Base-by-base conservation (phyloP, 1,140 invertebrate species). In the Neodiprion pinetum region DNA sequence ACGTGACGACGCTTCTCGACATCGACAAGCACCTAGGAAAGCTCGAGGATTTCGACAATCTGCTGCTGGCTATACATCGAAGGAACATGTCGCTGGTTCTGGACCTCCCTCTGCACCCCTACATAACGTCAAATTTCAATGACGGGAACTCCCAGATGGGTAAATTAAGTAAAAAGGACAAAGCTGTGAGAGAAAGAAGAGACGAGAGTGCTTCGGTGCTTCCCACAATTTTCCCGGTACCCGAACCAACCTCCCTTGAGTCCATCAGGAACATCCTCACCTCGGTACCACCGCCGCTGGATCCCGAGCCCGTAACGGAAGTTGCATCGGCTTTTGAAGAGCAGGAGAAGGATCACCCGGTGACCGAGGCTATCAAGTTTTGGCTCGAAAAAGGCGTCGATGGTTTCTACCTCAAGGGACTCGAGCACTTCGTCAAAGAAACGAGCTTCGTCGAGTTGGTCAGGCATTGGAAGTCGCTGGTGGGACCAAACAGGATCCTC, bases 401-500 rank as follows among this genome's bases (percentile, higher is more conserved):
- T 86, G 95, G 95, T 0, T 95, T 96, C 84, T 96, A 95, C 85
- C 85, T 96, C 4, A 95, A 95, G 83, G 93, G 93, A 14, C 75
- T 91, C 1, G 87, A 90, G 49, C 80, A 88, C 72, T 89, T 87
- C 72, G 82, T 89, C 0, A 80, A 89, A 9, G 87, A 91, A 68
- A 68, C 76, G 5, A 81, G 83, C 67, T 90, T 91, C 76, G 75
- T 77, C 0, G 83, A 87, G 67, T 88, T 88, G 21, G 80, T 95
- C 2, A 88, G 89, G 69, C 81, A 91, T 70, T 96, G 94, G 94
- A 94, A 93, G 81, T 85, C 86, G 40, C 84, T 93, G 48, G 76
- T 95, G 9, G 92, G 91, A 0, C 77, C 79, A 12, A 87, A 91
- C 21, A 90, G 89, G 83, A 91, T 94, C 72, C 80, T 95, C 9